Base-by-base conservation (phyloP, 2,888 invertebrate species). In the Rhagonycha fulva region DNA sequence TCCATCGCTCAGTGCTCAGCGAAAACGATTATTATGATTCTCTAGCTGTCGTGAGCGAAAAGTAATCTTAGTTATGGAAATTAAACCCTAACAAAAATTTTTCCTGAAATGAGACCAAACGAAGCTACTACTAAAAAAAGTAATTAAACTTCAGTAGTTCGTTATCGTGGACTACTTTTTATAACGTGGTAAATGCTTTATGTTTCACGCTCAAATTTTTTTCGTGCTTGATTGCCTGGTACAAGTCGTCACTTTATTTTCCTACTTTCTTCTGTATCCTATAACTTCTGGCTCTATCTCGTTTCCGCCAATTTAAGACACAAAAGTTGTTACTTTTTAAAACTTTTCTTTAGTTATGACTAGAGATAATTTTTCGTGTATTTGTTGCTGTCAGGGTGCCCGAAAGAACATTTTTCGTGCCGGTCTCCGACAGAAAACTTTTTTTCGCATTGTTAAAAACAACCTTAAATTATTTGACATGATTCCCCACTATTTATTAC, bases 161-260 rank as follows among this genome's bases (percentile, higher is more conserved):
- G 76, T 78, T 78, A 78, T 78, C 76, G 78, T 76, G 76, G 71
- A 72, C 75, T 78, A 78, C 72, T 77, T 78, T 79, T 78, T 78
- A 79, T 82, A 82, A 82, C 85, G 83, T 84, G 84, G 84, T 82
- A 84, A 77, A 83, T 80, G 83, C 83, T 83, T 84, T 84, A 84
- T 86, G 85, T 86, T 85, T 85, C 84, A 85, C 84, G 84, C 82
- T 81, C 82, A 80, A 81, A 81, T 82, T 81, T 81, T 47, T 80
- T 79, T 78, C 76, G 76, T 76, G 79, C 76, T 79, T 79, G 75
- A 83, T 82, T 80, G 85, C 85, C 86, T 86, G 86, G 86, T 86
- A 86, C 86, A 85, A 82, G 84, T 84, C 85, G 86, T 85, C 86
- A 83, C 85, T 84, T 82, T 83, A 82, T 84, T 84, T 85, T 84